Evolutionary conservation across 2,797 vertebrate species (phyloP), one percentile per base, ranked within the genome.

Genomic region (Neosalanx taihuensis): DNA sequence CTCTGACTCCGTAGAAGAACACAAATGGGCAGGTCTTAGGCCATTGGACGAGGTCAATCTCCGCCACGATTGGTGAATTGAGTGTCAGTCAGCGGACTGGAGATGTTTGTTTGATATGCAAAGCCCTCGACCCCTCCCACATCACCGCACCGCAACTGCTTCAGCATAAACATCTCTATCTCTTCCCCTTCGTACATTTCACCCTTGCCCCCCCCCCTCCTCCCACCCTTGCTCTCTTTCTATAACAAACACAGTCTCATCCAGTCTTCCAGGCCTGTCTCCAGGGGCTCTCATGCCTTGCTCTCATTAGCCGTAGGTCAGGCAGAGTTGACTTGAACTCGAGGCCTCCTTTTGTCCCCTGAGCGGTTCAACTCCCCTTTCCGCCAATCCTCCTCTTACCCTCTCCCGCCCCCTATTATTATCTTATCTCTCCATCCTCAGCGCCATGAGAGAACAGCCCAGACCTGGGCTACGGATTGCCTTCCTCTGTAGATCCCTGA

Each of bases 301-400:
- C 26, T 80, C 71, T 80, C 49, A 74, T 85, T 80, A 79, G 23
- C 33, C 20, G 23, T 71, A 30, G 80, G 69, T 79, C 72, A 79
- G 51, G 53, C 69, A 62, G 77, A 80, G 76, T 79, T 53, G 51
- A 56, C n/a, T 37, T 15, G 20, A n/a, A 3, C 49, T 63, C 33
- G 2, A 18, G 17, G 7, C 35, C 10, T 26, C 64, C 37, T 49
- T 20, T 17, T 4, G 18, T 31, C 35, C 33, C 3, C 31, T 35
- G 9, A 37, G n/a, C 12, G 12, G 23, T 41, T 13, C 6, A 23
- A 7, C 58, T 60, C 58, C 20, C 3, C 58, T 20, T 51, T 17
- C 29, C 37, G 5, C 10, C 37, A 5, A 18, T 65, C 63, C 30
- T 35, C 18, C 63, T 13, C 63, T 13, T 3, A 13, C 7, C 33